Evolutionary conservation across 92 coral and sea anemone species (phyloP).

Genomic region (Diadumene lineata): DNA sequence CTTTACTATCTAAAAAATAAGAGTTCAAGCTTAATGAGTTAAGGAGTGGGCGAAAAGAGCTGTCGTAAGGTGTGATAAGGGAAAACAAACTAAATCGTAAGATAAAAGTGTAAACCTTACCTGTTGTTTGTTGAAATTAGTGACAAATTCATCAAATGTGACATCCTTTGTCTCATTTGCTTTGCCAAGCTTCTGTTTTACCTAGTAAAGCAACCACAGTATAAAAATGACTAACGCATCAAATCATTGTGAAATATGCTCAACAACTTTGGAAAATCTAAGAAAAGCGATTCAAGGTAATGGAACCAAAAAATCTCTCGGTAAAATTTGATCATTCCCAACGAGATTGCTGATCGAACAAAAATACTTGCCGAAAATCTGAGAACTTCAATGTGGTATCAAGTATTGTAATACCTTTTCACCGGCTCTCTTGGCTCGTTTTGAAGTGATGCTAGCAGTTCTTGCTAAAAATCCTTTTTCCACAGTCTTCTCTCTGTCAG

Average conservation of each 20-base stretch:
- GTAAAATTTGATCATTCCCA: neutral
- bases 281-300: neutral
- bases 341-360: neutral
- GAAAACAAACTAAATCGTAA: too few species aligned
- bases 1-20: neutral
- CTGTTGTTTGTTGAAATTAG: conserved; percentile 98
- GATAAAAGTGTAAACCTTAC: conserved; percentile 59
- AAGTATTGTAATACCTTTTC: conserved; percentile 67
- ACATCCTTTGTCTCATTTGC: conserved; percentile 97
- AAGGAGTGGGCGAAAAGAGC: neutral
- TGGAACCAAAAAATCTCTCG: neutral
- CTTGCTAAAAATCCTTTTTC: conserved; percentile 93
- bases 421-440: conserved; percentile 95
- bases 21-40: neutral
- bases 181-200: conserved; percentile 95
- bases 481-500: conserved; percentile 77
- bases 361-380: too few species aligned
- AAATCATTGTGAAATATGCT: neutral
- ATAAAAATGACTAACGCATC: neutral
- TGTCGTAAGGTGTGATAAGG: neutral
- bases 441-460: conserved; percentile 92
- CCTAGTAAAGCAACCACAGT: conserved; percentile 47
- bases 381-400: neutral
- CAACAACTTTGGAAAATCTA: neutral
- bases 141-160: conserved; percentile 93